Evolutionary conservation across 1,140 invertebrate species (phyloP).

Genomic region (Papilio aristodemus): DNA sequence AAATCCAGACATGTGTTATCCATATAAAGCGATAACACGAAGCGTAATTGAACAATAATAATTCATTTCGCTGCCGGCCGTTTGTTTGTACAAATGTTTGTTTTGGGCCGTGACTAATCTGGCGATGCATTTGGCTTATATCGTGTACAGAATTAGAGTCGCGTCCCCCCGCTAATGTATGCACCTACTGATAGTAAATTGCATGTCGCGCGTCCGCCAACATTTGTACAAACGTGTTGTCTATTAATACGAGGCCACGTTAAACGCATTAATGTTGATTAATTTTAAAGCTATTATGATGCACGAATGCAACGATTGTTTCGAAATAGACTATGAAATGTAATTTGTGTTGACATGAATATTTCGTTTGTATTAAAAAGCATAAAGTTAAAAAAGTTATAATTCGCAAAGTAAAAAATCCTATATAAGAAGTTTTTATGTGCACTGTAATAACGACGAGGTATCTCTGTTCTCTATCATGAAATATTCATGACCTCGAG

Average conservation of each 20-base stretch:
- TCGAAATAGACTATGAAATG: neutral
- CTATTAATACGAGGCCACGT: constrained; percentile 1
- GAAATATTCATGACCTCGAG: constrained; percentile 14
- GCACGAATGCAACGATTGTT: neutral
- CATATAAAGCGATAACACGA: neutral
- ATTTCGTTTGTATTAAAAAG: too few relatives aligned
- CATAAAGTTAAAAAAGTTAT: too few relatives aligned
- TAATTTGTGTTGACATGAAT: neutral
- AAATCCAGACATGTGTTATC: too few relatives aligned
- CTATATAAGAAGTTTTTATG: too few relatives aligned
- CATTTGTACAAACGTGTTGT: constrained; percentile 13
- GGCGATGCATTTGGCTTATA: constrained; percentile 20
- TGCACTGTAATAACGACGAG: neutral
- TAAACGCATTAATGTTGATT: constrained; percentile 12
- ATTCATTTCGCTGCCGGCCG: constrained; percentile 7
- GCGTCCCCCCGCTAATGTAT: constrained; percentile 19
- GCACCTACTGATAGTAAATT: constrained; percentile 14
- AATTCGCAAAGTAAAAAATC: too few relatives aligned
- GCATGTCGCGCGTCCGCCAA: neutral
- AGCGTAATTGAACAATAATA: constrained; percentile 28
- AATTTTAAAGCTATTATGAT: constrained; percentile 4
- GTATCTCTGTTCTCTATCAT: neutral
- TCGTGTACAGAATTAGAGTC: constrained; percentile 2
- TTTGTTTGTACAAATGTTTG: constrained; percentile 25
- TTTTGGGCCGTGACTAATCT: constrained; percentile 21